A percentile compares a stretch with the other conserved stretches of the same genome.
phyloP scores from a whole-genome alignment of 2,888 invertebrate genomes.

The Drepanosiphum platanoidis region DNA sequence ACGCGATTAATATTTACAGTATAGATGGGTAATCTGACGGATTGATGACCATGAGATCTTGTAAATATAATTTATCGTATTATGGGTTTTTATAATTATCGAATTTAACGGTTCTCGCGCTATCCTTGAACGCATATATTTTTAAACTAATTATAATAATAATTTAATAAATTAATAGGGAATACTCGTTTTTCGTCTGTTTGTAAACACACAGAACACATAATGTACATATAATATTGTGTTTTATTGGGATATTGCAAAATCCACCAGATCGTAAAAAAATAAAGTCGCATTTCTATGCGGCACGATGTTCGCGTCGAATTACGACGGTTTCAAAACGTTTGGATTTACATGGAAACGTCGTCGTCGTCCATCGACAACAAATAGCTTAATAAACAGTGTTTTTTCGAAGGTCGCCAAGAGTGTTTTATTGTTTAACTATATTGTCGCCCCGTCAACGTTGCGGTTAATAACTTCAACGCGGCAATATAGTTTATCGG shows the following conservation, averaged over 20 bases:
- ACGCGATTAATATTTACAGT: not conserved
- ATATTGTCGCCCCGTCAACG: not conserved
- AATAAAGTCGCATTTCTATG: not conserved
- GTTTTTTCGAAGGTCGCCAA: constrained; percentile 22
- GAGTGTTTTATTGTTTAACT: not conserved
- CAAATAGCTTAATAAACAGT: not conserved
- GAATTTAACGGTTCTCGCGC: constrained; percentile 33
- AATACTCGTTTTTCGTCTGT: not conserved
- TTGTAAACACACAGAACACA: not conserved
- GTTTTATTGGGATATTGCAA: not conserved
- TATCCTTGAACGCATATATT: constrained; percentile 35
- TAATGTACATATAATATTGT: too few species aligned
- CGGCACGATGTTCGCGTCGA: too few species aligned
- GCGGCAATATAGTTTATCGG: not conserved
- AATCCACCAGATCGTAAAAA: not conserved
- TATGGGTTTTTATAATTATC: constrained; percentile 11
- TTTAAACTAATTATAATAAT: constrained; percentile 11
- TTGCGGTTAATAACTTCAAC: not conserved
- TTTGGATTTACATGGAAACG: constrained; percentile 18
- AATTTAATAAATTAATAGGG: constrained; percentile 1
- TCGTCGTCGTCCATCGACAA: not conserved
- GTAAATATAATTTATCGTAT: constrained; percentile 10
- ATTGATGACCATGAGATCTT: constrained; percentile 33
- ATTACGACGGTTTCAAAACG: constrained; percentile 12
- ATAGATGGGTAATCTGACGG: not conserved